Base-by-base conservation (phyloP, 2,797 vertebrate genomes). In the Hapalemur alaotrensis region DNA sequence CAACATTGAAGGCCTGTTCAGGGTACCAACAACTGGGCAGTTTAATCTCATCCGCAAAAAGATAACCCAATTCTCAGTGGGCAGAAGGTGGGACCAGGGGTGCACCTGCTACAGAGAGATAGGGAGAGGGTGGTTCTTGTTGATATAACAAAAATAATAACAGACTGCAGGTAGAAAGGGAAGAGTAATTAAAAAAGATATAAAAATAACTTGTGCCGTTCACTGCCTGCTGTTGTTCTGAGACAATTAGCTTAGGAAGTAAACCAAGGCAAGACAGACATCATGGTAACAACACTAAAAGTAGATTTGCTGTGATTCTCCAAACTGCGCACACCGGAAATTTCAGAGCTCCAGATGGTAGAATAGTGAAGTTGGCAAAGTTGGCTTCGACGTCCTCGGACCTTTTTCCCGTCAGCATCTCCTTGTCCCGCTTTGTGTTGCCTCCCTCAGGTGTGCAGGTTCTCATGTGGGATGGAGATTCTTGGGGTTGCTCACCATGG, bases 241-340 rank as follows among this genome's bases (percentile, higher is more conserved):
- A 96, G 79, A 76, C 80, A 82, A 46, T 65, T 25, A 76, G 59
- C 61, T 95, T 88, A 57, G 48, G 83, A 87, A 70, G 83, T 78
- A 96, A 96, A 91, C 59, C 14, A 11, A 96, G 83, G 75, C 72
- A 73, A 84, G 69, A 50, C 35, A 84, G 72, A 70, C 67, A 32
- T 90, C 48, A 50, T 50, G 61, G 67, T 46, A 17, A 35, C 52
- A 17, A 38, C 38, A 32, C 50, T 76, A 52, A 95, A 82, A 80
- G 4, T 7, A 22, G 57, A 73, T 70, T 41, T 63, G 54, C 72
- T 0, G 0, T 32, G 61, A 50, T 59, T 76, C 65, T 96, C 59
- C 1, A 30, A 61, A 67, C 41, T 32, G 63, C n/a, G 25, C 0
- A 18, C 11, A 7, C 54, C 38, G 35, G 32, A 94, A 50, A 38